A percentile compares a stretch with the other conserved stretches of the same genome.
These are phyloP conservation scores for Entomyzon cyanotis DNA, from an alignment of 2,113 vertebrate genomes.

Conservation along the genomic window DNA sequence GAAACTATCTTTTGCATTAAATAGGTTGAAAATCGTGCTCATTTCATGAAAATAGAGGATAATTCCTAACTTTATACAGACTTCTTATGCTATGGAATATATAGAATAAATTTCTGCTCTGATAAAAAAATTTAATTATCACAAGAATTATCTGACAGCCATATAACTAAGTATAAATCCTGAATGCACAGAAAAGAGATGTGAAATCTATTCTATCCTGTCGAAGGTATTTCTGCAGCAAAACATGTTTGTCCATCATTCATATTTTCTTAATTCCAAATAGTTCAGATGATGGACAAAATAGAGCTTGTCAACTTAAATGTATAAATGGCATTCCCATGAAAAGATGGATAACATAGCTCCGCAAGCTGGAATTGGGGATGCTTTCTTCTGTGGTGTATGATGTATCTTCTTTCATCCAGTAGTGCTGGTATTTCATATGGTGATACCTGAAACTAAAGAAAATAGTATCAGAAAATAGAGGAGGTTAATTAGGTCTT, in stretches of 20 bases:
- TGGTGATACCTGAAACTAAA: neutral
- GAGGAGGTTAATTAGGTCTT: neutral
- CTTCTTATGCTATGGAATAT: neutral
- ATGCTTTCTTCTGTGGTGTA: neutral
- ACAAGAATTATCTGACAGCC: neutral
- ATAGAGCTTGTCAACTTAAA: neutral
- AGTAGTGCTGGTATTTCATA: neutral
- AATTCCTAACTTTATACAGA: neutral
- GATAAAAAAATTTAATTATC: neutral
- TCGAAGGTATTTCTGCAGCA: neutral
- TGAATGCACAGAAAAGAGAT: neutral
- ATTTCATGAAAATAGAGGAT: neutral
- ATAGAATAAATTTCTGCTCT: neutral
- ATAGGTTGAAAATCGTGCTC: neutral
- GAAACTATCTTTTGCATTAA: neutral
- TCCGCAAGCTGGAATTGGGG: neutral
- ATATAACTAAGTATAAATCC: neutral
- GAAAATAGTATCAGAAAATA: neutral
- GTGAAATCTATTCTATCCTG: neutral
- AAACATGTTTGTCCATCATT: neutral
- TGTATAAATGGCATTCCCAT: neutral
- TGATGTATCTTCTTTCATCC: neutral
- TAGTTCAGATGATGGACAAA: neutral
- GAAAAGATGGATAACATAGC: neutral
- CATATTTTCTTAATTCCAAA: neutral